Evolutionary conservation across 1,140 invertebrate species (phyloP).

Genomic region (Pachyrhynchus sulphureomaculatus): DNA sequence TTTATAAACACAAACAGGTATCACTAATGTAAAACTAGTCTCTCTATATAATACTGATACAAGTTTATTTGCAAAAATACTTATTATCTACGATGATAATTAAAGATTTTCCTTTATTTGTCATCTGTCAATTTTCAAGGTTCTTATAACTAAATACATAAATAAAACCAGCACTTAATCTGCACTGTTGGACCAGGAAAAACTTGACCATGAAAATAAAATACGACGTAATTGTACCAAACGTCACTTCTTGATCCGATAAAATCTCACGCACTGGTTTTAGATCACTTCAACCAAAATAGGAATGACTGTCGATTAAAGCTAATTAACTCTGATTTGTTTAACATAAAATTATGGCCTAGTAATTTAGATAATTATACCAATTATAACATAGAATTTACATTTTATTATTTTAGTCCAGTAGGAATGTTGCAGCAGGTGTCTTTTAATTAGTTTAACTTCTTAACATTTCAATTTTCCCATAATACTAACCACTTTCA

Average conservation of each 20-base stretch:
- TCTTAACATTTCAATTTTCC: constrained; percentile 12
- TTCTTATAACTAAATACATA: too few relatives aligned
- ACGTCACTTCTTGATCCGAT: constrained; percentile 2
- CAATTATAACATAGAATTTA: constrained; percentile 8
- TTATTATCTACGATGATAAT: too few relatives aligned
- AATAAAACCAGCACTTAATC: too few relatives aligned
- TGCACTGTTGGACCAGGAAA: background rate
- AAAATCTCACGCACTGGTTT: constrained; percentile 21
- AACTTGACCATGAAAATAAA: background rate
- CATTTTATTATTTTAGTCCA: constrained; percentile 8
- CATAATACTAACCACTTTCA: background rate
- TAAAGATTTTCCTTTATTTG: too few relatives aligned
- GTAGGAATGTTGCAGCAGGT: constrained; percentile 7
- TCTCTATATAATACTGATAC: too few relatives aligned
- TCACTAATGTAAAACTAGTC: too few relatives aligned
- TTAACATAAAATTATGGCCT: constrained; percentile 16
- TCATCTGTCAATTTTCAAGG: too few relatives aligned
- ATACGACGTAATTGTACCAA: background rate
- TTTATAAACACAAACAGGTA: too few relatives aligned
- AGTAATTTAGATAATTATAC: constrained; percentile 22
- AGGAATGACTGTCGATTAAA: constrained; percentile 15
- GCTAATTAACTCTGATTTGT: constrained; percentile 10
- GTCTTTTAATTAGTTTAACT: background rate
- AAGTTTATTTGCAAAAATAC: too few relatives aligned
- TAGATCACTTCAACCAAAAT: constrained; percentile 7